Base-by-base conservation (phyloP, 2,888 invertebrate species). In the Drosophila setosimentum region DNA sequence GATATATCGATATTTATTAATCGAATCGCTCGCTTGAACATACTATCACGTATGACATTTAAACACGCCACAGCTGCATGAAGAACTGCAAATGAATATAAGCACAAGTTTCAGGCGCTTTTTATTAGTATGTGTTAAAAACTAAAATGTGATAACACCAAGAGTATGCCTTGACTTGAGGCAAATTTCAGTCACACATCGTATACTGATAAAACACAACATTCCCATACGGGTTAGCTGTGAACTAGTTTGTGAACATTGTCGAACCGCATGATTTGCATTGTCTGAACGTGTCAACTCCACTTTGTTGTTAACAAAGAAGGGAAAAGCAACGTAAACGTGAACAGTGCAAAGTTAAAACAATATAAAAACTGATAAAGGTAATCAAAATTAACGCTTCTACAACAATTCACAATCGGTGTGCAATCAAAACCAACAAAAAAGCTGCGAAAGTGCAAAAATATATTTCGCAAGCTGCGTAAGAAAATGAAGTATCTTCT, bases 271-370 rank as follows among this genome's bases (percentile, higher is more conserved):
- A 55, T 63, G 51, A 58, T 8, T 35, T 27, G 35, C 54, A 33
- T 11, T 32, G 80, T 67, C 68, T 84, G 85, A 70, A 32, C 82
- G 85, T 82, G 30, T 29, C 71, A 33, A 63, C 53, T 55, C 35
- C 72, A 76, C 69, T 71, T 76, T 73, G 69, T 83, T 78, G 74
- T 77, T 82, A 83, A 87, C 83, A 84, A 84, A 86, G 83, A 73
- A 83, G 67, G 62, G 70, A 81, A 72, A 80, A 68, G 58, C 68
- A 68, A 76, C 66, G 70, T 55, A 61, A 84, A 88, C 84, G 88
- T 84, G 81, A 86, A 86, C 53, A 79, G 57, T 64, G 61, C 67
- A 68, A 54, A 54, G 29, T 69, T 62, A 54, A 71, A 70, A 66
- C 59, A 80, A 71, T 55, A 53, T 60, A 65, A 75, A 16, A 70